Evolutionary conservation across 2,888 invertebrate genomes (phyloP), one percentile per base, ranked within the genome.

Genomic region (Laspeyria flexula): DNA sequence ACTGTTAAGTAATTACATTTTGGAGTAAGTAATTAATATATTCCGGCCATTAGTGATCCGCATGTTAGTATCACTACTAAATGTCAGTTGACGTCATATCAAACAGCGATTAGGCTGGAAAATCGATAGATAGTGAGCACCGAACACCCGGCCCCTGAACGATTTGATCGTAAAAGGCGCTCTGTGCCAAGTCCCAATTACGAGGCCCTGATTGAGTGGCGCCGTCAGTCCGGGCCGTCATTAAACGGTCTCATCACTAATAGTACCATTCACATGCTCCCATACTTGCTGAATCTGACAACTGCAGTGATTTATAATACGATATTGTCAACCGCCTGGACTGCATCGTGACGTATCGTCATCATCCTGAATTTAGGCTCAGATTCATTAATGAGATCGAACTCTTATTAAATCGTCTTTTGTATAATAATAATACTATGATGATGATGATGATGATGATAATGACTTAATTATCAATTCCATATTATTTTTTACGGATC

Each of bases 151-250:
- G 60, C 44, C 48, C 38, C 60, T 66, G 69, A 72, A 71, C 77
- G 72, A 75, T 81, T 78, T 71, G 77, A 72, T 81, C 77, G 83
- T 82, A 84, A 85, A 86, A 84, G 81, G 79, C 73, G 70, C 61
- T 74, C 63, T 72, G 76, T 81, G 79, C 81, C 79, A 78, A 81
- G 71, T 77, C 72, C 73, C 83, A 84, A 85, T 87, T 83, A 86
- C 81, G 42, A 65, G 55, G 65, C 64, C 65, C 65, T 77, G 82
- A 86, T 83, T 77, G 80, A 85, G 79, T 75, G 68, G 65, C 60
- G 73, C 47, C 79, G 79, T 76, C 81, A 79, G 71, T 72, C 68
- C 68, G 73, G 60, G 48, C 60, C 72, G 71, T 74, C 78, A 81
- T 83, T 82, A 80, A 79, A 79, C 78, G 74, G 73, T 73, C 76